Evolutionary conservation across 2,797 vertebrate species (phyloP).

Genomic region (Poeciliopsis turneri): DNA sequence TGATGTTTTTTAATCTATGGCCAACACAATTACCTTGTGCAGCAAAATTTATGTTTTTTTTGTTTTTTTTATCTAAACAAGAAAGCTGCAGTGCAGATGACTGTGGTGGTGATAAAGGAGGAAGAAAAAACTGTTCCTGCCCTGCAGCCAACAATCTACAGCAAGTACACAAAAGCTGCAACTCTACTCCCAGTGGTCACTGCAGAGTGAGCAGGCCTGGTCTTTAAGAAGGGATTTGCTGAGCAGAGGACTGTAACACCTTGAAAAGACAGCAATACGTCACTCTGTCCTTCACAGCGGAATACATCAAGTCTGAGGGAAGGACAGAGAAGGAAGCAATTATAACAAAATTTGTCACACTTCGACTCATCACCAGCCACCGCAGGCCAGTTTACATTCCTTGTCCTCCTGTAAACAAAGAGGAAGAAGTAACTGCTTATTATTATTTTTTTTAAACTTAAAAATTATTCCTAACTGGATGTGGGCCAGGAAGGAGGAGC

Average conservation of each 20-base stretch:
- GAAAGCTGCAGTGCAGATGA: slow-evolving; percentile 1
- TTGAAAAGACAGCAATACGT: slow-evolving; percentile 17
- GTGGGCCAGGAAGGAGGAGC: not conserved
- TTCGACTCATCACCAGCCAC: slow-evolving; percentile 4
- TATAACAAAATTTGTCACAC: slow-evolving; percentile 11
- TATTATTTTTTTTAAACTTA: not conserved
- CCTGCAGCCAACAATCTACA: slow-evolving; percentile 15
- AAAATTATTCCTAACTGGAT: not conserved
- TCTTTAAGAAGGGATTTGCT: slow-evolving; percentile 32
- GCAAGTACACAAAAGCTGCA: slow-evolving; percentile 11
- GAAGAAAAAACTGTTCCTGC: not conserved
- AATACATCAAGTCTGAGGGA: slow-evolving; percentile 5
- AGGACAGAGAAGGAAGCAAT: not conserved
- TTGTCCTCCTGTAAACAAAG: not conserved
- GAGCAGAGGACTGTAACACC: slow-evolving; percentile 33
- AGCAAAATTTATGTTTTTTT: not conserved
- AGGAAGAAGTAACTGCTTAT: not conserved
- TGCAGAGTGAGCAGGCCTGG: slow-evolving; percentile 18
- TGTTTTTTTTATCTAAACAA: not conserved
- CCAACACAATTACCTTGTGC: not conserved
- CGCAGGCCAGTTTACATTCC: slow-evolving; percentile 7
- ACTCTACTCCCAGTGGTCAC: not conserved
- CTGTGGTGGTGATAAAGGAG: not conserved
- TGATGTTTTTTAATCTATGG: not conserved
- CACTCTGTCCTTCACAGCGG: slow-evolving; percentile 29